Base-by-base conservation (phyloP, 2,113 vertebrate species). In the Anguilla japonica region DNA sequence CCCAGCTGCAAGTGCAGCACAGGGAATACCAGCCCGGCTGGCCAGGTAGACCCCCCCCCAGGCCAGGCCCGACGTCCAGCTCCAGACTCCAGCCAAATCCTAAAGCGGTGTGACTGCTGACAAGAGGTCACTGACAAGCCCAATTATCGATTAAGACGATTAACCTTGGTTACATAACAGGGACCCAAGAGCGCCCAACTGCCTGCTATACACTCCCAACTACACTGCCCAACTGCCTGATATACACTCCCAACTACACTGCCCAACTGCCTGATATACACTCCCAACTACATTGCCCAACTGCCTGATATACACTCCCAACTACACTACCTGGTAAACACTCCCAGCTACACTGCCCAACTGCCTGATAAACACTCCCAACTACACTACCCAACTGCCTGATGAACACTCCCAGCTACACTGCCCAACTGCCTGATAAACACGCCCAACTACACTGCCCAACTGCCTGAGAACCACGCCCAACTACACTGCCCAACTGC, bases 81-180 rank as follows among this genome's bases (percentile, higher is more conserved):
- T 75, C n/a, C 71, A 75, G 26, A 34, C 71, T 34, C 26, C 71
- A n/a, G 26, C 71, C 71, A n/a, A 75, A 75, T 22, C 60, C 18
- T 26, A 75, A 11, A 29, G 71, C 20, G 7, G 26, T 75, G 71
- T 75, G 71, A 29, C 46, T 46, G 20, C 39, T 85, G 50, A 63
- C 67, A 29, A 18, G 60, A 87, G 84, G 85, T 79, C 78, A 87
- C 57, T 26, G 85, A 60, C 26, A 81, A 84, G 84, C 63, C 79
- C 83, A 85, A 90, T 89, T 85, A 85, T 67, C 84, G 40, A 63
- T 84, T 87, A 85, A 90, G 87, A 83, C 39, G 85, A 87, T 91
- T 75, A 75, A 75, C 71, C 71, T 67, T 89, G 87, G 88, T 91
- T 91, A 89, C 79, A n/a, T 86, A 90, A 91, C 9, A 82, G 79